phyloP scores from a whole-genome alignment of 2,888 invertebrate genomes.

The Apotomis betuletana region DNA sequence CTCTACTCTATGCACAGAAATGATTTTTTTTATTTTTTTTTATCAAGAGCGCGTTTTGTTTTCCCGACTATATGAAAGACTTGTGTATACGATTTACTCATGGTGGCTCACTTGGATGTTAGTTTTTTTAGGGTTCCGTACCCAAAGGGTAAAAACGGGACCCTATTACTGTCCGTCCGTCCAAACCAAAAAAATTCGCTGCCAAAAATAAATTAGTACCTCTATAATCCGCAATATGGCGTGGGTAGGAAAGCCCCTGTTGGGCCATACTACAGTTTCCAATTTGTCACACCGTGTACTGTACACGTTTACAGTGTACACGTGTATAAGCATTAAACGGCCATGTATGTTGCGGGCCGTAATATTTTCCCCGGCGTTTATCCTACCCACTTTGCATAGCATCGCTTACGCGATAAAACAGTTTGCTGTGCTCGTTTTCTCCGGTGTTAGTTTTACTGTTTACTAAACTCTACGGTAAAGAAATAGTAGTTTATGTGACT shows the following conservation, averaged over 20 bases:
- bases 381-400: conserved; percentile 45
- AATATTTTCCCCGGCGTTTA: conserved; percentile 50
- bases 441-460: conserved; percentile 8
- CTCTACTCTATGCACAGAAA: not conserved
- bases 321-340: not conserved
- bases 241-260: too few relatives aligned
- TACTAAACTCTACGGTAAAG: too few relatives aligned
- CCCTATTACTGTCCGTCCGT: too few relatives aligned
- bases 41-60: not conserved
- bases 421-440: conserved; percentile 30
- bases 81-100: too few relatives aligned
- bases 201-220: too few relatives aligned
- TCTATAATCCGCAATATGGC: too few relatives aligned
- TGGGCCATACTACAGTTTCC: not conserved
- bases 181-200: too few relatives aligned
- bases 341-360: conserved; percentile 32
- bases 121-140: too few relatives aligned
- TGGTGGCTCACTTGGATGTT: not conserved
- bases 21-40: not conserved
- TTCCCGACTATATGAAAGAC: not conserved
- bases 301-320: not conserved
- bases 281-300: conserved; percentile 8
- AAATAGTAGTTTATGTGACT: too few relatives aligned
- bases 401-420: conserved; percentile 42
- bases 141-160: too few relatives aligned